Evolutionary conservation across 2,797 vertebrate species (phyloP).

Genomic region (Pempheris klunzingeri): DNA sequence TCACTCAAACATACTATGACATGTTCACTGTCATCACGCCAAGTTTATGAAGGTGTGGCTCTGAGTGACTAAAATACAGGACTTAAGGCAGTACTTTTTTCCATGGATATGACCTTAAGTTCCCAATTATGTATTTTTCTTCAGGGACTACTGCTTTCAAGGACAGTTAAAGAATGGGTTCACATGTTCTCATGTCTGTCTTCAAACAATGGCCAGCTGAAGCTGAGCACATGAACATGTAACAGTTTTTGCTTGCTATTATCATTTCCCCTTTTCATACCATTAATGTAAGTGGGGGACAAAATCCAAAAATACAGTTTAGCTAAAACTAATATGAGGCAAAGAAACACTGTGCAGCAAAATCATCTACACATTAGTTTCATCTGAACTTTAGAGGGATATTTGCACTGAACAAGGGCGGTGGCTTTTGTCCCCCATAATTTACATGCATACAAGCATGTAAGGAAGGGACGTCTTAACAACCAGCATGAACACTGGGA

Average conservation of each 20-base stretch:
- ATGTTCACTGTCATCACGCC: neutral
- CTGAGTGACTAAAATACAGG: neutral
- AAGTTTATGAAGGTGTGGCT: neutral
- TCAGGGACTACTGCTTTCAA: neutral
- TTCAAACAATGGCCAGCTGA: neutral
- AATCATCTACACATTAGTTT: neutral
- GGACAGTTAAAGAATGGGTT: neutral
- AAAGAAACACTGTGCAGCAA: neutral
- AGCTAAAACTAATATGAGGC: neutral
- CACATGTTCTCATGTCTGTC: neutral
- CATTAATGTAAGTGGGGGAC: neutral
- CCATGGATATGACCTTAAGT: neutral
- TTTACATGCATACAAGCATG: neutral
- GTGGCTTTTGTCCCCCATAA: neutral
- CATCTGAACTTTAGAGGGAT: neutral
- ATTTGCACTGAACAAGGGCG: neutral
- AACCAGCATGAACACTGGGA: too few relatives aligned
- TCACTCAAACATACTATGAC: neutral
- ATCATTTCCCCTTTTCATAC: neutral
- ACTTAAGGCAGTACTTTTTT: neutral
- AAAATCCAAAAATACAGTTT: neutral
- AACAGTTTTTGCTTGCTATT: neutral
- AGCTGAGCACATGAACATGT: too few relatives aligned
- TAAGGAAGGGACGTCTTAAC: neutral
- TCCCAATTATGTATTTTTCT: neutral